Base-by-base conservation (phyloP, 2,797 vertebrate genomes). In the Fistularia commersonii region DNA sequence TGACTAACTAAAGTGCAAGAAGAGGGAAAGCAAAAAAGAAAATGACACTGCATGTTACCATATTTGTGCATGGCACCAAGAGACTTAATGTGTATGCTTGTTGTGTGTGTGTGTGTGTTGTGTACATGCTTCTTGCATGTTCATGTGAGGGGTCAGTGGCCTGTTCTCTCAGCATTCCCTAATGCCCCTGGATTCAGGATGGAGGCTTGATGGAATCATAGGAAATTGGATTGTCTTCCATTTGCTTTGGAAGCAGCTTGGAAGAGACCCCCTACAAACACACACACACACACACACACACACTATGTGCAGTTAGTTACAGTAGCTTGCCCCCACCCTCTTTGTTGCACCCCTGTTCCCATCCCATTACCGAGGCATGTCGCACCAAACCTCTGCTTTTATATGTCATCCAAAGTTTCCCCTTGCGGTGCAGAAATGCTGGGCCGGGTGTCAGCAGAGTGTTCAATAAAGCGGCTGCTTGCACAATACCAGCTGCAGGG, bases 171-270 rank as follows among this genome's bases (percentile, higher is more conserved):
- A 82, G 83, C 81, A 78, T 84, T 76, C 87, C 90, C 92, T 94
- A 94, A 94, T 94, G 92, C 90, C 91, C 90, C 72, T 47, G 57
- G 70, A 81, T 80, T 70, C 77, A 76, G 79, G 79, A 78, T 81
- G 87, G 86, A 91, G 89, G 88, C 91, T 93, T 97, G 93, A 96
- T 95, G 92, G 93, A 95, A 96, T 96, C 92, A 93, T 88, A 89
- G 92, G 87, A 97, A 97, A 98, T 97, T 98, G 95, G 95, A 98
- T 98, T 97, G 94, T 94, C 84, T 90, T 91, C 93, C 93, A 96
- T 96, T 97, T 96, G 92, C 92, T 93, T 92, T 92, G 85, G 91
- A 92, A 90, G 75, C 76, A 74, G 76, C 66, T 65, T 45, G 63
- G 57, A 71, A 61, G 60, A 77, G 69, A 76, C 91, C 37, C 52